Conservation (phyloP, 2,888 invertebrate species). For the Hermaeophaga mercurialis region DNA sequence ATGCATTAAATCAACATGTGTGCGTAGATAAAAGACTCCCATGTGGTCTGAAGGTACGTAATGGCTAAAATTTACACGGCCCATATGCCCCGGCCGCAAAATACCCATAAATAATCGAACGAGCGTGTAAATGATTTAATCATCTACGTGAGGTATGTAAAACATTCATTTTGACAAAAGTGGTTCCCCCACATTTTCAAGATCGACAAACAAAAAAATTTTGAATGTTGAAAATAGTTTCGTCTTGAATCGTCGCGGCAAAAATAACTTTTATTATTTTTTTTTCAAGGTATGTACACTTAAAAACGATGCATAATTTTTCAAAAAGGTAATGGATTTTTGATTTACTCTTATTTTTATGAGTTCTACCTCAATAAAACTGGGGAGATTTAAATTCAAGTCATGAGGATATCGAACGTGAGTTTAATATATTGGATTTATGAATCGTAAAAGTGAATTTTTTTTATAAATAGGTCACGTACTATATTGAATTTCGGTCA, state of each 20-base stretch:
- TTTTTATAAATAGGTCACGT: constrained; percentile 23
- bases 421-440: constrained; percentile 16
- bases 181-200: no score
- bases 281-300: no score
- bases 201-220: no score
- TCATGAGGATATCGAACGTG: constrained; percentile 12
- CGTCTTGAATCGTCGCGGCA: no score
- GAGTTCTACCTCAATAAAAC: not conserved
- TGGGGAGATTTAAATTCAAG: constrained; percentile 8
- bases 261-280: no score
- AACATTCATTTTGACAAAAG: constrained; percentile 25
- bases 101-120: constrained; percentile 45
- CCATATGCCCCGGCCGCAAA: constrained; percentile 37
- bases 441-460: constrained; percentile 11
- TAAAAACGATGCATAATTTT: no score
- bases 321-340: not conserved
- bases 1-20: constrained; percentile 26
- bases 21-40: constrained; percentile 34
- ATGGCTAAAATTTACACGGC: constrained; percentile 40
- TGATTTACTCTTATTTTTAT: not conserved
- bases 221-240: no score
- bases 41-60: constrained; percentile 37
- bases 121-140: constrained; percentile 44
- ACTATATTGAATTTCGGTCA: constrained; percentile 20
- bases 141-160: constrained; percentile 34